Percentiles rank a stretch among this genome's conserved stretches.
Evolutionary conservation across 1,140 invertebrate species (phyloP).

Genomic region (Lepidostoma basale): DNA sequence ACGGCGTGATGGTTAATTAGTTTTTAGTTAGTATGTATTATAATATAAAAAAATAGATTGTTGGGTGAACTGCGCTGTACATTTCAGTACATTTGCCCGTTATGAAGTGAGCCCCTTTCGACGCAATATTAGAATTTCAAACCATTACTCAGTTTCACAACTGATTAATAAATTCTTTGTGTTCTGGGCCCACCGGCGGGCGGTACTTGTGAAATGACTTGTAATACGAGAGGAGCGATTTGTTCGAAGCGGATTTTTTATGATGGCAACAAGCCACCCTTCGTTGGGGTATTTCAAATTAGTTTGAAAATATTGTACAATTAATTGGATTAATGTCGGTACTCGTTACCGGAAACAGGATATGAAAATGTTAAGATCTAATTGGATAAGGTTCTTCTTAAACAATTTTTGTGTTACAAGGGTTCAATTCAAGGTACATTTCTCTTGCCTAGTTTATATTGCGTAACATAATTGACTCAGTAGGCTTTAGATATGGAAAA

Average conservation of each 20-base stretch:
- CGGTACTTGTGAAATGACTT: background rate
- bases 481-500: too few relatives aligned
- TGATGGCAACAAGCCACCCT: background rate
- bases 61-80: too few relatives aligned
- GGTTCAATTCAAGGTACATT: background rate
- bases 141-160: constrained; percentile 15
- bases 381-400: background rate
- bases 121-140: constrained; percentile 3
- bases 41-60: too few relatives aligned
- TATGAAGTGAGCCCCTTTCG: background rate
- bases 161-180: constrained; percentile 14
- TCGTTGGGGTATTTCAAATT: background rate
- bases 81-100: too few relatives aligned
- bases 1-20: too few relatives aligned
- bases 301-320: constrained; percentile 5
- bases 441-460: background rate
- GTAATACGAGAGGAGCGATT: constrained; percentile 12
- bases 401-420: background rate
- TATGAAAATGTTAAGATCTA: background rate
- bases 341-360: constrained; percentile 8
- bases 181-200: background rate
- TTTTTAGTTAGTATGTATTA: too few relatives aligned
- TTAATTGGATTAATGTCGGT: constrained; percentile 6
- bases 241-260: background rate
- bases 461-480: too few relatives aligned